Percentiles rank a stretch among this genome's conserved stretches.
Conservation (phyloP, 2,797 vertebrate genomes). For the Danio aesculapii region DNA sequence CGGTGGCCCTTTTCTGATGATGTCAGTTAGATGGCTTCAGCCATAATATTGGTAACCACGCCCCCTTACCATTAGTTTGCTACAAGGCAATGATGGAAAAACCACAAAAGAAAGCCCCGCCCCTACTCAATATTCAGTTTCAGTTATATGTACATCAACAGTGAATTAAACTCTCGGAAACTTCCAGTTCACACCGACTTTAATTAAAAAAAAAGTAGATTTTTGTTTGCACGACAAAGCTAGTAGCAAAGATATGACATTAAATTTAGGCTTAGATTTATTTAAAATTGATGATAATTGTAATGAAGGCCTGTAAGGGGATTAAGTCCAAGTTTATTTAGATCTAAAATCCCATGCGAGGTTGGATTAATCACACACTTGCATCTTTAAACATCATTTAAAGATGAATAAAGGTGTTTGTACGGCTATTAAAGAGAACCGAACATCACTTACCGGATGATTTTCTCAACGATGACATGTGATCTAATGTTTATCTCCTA, state of each 20-base stretch:
- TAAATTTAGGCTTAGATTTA: not conserved
- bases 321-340: slow-evolving; percentile 11
- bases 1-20: too few relatives aligned
- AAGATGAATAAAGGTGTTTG: slow-evolving; percentile 36
- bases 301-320: not conserved
- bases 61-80: too few relatives aligned
- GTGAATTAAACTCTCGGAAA: too few relatives aligned
- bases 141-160: too few relatives aligned
- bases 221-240: not conserved
- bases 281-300: not conserved
- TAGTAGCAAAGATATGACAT: not conserved
- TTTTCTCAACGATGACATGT: slow-evolving; percentile 20
- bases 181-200: too few relatives aligned
- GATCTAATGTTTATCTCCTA: slow-evolving; percentile 30
- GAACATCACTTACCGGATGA: slow-evolving; percentile 19
- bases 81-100: too few relatives aligned
- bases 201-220: not conserved
- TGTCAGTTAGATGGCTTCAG: too few relatives aligned
- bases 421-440: not conserved
- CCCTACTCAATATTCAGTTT: too few relatives aligned
- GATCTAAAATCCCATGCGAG: not conserved
- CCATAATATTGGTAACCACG: too few relatives aligned
- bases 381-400: slow-evolving; percentile 6
- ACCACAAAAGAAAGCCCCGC: too few relatives aligned
- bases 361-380: not conserved